These are phyloP conservation scores for Butorides virescens DNA, from an alignment of 2,113 vertebrate genomes.

Conservation along the genomic window DNA sequence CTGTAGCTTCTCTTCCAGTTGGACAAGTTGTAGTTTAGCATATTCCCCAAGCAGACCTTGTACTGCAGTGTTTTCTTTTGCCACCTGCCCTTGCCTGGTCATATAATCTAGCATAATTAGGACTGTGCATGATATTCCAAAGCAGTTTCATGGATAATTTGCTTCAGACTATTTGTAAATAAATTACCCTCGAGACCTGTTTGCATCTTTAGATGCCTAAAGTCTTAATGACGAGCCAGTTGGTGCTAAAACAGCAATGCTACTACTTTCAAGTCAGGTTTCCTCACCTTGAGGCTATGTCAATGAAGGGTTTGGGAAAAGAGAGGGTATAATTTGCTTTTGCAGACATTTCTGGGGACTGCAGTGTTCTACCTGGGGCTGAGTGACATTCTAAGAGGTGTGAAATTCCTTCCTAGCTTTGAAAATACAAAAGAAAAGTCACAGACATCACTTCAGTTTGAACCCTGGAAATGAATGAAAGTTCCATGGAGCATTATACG, in stretches of 20 bases:
- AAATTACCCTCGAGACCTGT: background rate
- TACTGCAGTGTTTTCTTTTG: background rate
- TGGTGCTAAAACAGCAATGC: background rate
- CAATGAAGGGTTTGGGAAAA: background rate
- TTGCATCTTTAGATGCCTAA: background rate
- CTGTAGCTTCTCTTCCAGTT: background rate
- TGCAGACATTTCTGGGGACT: background rate
- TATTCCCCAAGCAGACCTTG: background rate
- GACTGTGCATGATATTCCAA: background rate
- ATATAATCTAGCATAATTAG: background rate
- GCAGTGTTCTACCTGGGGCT: background rate
- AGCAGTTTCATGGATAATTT: background rate
- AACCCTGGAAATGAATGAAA: background rate
- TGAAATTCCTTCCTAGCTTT: background rate
- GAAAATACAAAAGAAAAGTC: background rate
- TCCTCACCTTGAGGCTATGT: background rate
- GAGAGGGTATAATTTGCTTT: background rate
- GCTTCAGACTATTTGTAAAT: background rate
- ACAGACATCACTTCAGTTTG: background rate
- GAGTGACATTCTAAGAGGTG: background rate
- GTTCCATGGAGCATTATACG: background rate
- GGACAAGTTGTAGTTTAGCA: background rate
- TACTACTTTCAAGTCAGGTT: background rate
- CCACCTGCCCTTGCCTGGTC: background rate
- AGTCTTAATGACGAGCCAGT: background rate